Evolutionary conservation across 2,797 vertebrate genomes (phyloP).

Genomic region (Oryzias dopingdopingensis): DNA sequence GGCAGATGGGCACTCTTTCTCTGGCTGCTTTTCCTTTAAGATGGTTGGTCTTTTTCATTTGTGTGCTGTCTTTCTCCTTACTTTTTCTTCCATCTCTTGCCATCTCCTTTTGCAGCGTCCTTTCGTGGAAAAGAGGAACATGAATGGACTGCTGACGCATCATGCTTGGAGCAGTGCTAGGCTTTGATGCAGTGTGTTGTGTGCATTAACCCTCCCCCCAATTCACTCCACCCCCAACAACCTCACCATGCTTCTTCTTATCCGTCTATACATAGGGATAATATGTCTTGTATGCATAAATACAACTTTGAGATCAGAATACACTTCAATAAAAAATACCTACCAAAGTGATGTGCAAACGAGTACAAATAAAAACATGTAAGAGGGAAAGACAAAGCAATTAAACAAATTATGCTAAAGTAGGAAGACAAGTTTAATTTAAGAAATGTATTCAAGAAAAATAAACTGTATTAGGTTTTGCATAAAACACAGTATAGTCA

Average conservation of each 20-base stretch:
- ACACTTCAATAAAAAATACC: no score
- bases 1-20: conserved; percentile 75
- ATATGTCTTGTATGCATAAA: no score
- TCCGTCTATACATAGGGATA: no score
- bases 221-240: conserved; percentile 34
- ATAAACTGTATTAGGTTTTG: no score
- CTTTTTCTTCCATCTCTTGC: conserved; percentile 10
- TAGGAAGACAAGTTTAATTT: no score
- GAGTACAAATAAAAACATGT: no score
- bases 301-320: no score
- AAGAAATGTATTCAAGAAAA: no score
- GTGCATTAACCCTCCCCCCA: conserved; percentile 71
- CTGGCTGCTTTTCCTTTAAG: conserved; percentile 38
- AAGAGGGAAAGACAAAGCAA: no score
- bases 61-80: conserved; percentile 42
- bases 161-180: conserved; percentile 81
- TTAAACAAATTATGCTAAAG: no score
- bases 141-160: conserved; percentile 90
- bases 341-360: no score
- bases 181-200: conserved; percentile 86
- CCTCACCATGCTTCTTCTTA: conserved; percentile 36
- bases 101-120: conserved; percentile 83
- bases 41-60: conserved; percentile 57
- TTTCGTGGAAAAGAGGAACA: conserved; percentile 78
- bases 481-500: no score